Base-by-base conservation (phyloP, 2,888 invertebrate species). In the Drosophila kambysellisi region DNA sequence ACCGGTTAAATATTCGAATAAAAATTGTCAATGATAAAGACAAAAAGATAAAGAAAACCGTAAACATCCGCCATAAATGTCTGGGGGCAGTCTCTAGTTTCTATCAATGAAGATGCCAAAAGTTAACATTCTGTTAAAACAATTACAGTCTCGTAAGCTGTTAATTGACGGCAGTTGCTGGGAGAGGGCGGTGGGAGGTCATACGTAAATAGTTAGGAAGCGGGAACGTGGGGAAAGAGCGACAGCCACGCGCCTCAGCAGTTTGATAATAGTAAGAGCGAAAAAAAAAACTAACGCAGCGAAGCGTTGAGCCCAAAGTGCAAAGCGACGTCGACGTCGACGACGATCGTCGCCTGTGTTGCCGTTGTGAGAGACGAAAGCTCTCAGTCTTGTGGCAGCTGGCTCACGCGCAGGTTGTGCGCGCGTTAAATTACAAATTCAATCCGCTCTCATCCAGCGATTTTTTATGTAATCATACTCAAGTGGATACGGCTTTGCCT, bases 331-430 rank as follows among this genome's bases (percentile, higher is more conserved):
- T 11, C 54, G 37, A 39, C 48, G 32, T 11, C 48, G 32, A 20
- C 56, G 60, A 46, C 66, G 76, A 86, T 79, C 81, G 67, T 5
- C 29, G 29, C 8, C 25, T 35, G 20, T 12, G 32, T 20, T 25
- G 46, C 15, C 46, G 39, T n/a, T 50, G 35, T 2, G 57, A 68
- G 68, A 57, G 39, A 30, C 59, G 63, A 60, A 35, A 48, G 53
- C 70, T 74, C 78, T 91, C 83, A 93, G 93, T 93, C 91, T 92
- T 90, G 89, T 83, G 87, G 81, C 88, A 91, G 86, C 91, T 91
- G 91, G 88, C 92, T 91, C 88, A 91, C 88, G 90, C 87, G 88
- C 87, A 83, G 86, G 92, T 91, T 84, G 89, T 86, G 74, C 70
- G 81, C 85, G 89, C 88, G 69, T 79, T 66, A 12, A 66, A 66